Evolutionary conservation across 2,888 invertebrate species (phyloP), one percentile per base, ranked within the genome.

Genomic region (Nesidiocoris tenuis): DNA sequence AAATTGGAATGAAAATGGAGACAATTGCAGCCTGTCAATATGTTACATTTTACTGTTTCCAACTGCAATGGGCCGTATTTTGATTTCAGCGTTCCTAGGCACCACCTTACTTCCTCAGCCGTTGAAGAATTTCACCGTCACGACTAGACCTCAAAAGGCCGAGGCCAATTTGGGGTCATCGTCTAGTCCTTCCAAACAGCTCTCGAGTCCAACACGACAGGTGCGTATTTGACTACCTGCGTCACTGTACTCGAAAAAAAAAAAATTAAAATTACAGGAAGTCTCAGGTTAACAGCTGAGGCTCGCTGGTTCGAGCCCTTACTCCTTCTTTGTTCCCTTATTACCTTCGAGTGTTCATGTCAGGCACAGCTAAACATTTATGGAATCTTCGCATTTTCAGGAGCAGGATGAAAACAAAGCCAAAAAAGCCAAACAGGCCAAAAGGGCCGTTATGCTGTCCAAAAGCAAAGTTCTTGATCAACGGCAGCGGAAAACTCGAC

Each of bases 41-140:
- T n/a, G n/a, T n/a, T n/a, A 39, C 3, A 39, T 39, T 39, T 39
- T 39, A 39, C 39, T 12, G 12, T 7, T 39, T 39, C 39, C 12
- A 7, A 3, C 3, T 39, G 3, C 12, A 3, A 39, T 39, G 39
- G 39, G 39, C 12, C 39, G 12, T 12, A 39, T 39, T n/a, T 39
- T 39, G 39, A 39, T 21, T 19, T 12, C 22, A 23, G 19, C 22
- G 64, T 57, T 22, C 57, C 17, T 65, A 88, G 55, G 74, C n/a
- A 91, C 92, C 21, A 86, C 89, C 7, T 87, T 90, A 65, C 83
- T 93, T 77, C 92, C 93, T 22, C 87, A 91, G 0, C 89, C 87
- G 80, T 84, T 93, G 79, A 90, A 91, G 83, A 91, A 90, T 82
- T 89, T 93, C 82, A 87, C 89, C 81, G 23, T 59, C 17, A 54